Evolutionary conservation across 2,888 invertebrate species (phyloP), one percentile per base, ranked within the genome.

Genomic region (Agelastica alni): DNA sequence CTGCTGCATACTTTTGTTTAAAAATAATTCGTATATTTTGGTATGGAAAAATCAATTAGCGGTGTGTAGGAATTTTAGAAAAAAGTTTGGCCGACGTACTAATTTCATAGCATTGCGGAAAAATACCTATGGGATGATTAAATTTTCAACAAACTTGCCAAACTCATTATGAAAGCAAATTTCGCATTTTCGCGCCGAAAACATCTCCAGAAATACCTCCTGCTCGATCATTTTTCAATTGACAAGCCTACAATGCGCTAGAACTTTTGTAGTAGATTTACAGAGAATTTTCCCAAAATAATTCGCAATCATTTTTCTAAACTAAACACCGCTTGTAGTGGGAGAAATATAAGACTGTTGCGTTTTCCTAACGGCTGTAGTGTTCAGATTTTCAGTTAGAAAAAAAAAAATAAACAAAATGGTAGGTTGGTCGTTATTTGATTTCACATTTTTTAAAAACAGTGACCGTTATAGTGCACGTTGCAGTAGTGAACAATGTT

Each of bases 271-370:
- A 60, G 60, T 43, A 53, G 60, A 47, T 60, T 60, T 58, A 58
- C 58, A 18, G 49, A 26, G 42, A 45, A 53, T 48, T 46, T 53
- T 58, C 60, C 58, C 47, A 60, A 60, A 60, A 60, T 60, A 60
- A 56, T 56, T 56, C 56, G 53, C 60, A 56, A 60, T 42, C 58
- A 57, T 60, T 60, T 60, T 60, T 60, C 60, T 56, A 42, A 46
- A 51, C 42, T 26, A 56, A 39, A 52, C 47, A 44, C 31, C 34
- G 36, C 30, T 7, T 13, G 43, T 49, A 57, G 61, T 62, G 60
- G 65, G 63, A 60, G 64, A 59, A 60, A 60, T 64, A 64, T 64
- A 64, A 59, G 61, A 60, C 58, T 42, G 26, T 51, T 43, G 56
- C 59, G 60, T 63, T 56, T 52, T 49, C 51, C 39, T 41, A 45